Percentiles rank a stretch among this genome's conserved stretches.
These are phyloP conservation scores for Coregonus sp. DNA, from an alignment of 2,797 vertebrate genomes.

Conservation along the genomic window DNA sequence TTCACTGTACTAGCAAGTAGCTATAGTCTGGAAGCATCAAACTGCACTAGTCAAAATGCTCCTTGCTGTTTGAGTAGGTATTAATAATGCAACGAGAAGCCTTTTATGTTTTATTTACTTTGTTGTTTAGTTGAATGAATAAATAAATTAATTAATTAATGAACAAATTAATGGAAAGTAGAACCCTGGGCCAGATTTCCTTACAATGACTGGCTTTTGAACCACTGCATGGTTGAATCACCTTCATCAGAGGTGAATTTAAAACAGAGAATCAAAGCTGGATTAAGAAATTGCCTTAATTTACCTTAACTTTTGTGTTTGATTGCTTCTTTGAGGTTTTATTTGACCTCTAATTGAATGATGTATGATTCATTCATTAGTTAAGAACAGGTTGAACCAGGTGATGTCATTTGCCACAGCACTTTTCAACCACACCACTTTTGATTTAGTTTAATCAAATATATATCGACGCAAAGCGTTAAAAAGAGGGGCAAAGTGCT, in stretches of 20 bases:
- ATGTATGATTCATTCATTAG: neutral
- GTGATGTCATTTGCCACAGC: too few species aligned
- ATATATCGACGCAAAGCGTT: too few species aligned
- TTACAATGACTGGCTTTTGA: conserved; percentile 22
- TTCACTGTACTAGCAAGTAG: neutral
- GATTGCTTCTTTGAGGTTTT: neutral
- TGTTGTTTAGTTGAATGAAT: conserved; percentile 40
- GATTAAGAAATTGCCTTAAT: neutral
- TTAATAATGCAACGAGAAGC: conserved; percentile 29
- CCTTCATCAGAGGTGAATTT: neutral
- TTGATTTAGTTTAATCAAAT: too few species aligned
- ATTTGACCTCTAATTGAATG: neutral
- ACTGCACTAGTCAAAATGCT: conserved; percentile 39
- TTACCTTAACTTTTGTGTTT: neutral
- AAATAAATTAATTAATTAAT: neutral
- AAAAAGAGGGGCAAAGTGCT: too few species aligned
- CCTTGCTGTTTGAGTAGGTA: neutral
- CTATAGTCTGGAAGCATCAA: conserved; percentile 13
- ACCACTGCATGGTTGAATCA: conserved; percentile 17
- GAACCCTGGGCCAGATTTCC: conserved; percentile 15
- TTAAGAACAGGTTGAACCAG: too few species aligned
- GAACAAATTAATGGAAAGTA: neutral
- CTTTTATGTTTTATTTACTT: conserved; percentile 58
- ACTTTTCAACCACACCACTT: too few species aligned
- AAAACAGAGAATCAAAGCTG: conserved; percentile 29